Base-by-base conservation (phyloP, 30 jellyfish, hydroid and myxozoan genomes). In the Cassiopea andromeda region DNA sequence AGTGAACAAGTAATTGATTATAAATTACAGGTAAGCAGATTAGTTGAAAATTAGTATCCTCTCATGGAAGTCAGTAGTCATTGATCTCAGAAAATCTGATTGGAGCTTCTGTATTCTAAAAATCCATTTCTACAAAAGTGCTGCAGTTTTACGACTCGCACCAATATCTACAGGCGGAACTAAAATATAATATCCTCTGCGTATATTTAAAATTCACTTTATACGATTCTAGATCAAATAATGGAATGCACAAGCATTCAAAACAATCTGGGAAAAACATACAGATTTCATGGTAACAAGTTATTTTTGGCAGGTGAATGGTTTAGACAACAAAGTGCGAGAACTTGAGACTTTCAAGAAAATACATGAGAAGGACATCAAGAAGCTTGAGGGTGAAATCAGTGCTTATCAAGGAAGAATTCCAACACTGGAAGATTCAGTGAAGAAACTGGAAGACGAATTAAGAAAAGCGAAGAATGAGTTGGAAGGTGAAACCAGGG, bases 331-430 rank as follows among this genome's bases (percentile, higher is more conserved):
- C 90, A 87, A 87, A 76, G 94, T 79, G 48, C 49, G 83, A 54
- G 94, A 87, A 49, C 75, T 87, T 75, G 94, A 87, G 48, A 71
- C 94, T 27, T 87, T 87, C 82, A 87, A 87, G 90, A 87, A 78
- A 44, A 71, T 78, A 4, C 94, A 87, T 87, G 94, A 87, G 61
- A 87, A 87, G 50, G 94, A 87, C 81, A 68, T 87, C 2, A 70
- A 58, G 27, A 87, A 78, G 48, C 78, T 87, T 64, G 74, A 81
- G 19, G 88, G 88, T 3, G 89, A 87, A 64, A 64, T 87, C 16
- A 77, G 73, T 27, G 87, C 69, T 1, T 78, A 59, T 7, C 90
- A 69, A 67, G 81, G 67, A 72, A 79, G 94, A 50, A 87, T 87
- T 46, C 90, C 87, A 58, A 77, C 90, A 1, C 44, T 76, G 82